phyloP scores from a whole-genome alignment of 2,888 invertebrate genomes.

The Epistrophe eligans region DNA sequence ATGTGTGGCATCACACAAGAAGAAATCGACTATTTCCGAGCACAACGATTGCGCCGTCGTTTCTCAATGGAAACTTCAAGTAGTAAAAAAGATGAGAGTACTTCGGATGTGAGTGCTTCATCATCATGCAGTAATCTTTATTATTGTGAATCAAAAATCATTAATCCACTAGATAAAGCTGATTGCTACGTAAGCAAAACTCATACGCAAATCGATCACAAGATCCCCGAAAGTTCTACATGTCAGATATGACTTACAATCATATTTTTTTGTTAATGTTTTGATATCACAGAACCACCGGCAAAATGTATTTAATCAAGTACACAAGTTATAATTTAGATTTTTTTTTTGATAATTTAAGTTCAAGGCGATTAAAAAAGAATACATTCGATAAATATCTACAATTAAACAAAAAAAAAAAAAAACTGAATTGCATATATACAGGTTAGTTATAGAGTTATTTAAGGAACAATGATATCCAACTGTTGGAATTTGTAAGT shows the following conservation, averaged over 20 bases:
- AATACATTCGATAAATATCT: not conserved
- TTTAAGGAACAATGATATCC: not conserved
- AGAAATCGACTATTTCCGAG: conserved; percentile 86
- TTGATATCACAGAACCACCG: conserved; percentile 70
- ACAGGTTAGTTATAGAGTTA: not conserved
- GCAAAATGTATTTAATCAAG: conserved; percentile 42
- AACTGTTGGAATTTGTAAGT: not conserved
- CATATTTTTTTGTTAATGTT: conserved; percentile 53
- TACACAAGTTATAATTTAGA: not conserved
- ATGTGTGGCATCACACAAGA: conserved; percentile 86
- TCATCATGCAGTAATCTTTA: conserved; percentile 86
- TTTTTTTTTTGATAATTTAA: not conserved
- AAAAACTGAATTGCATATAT: not conserved
- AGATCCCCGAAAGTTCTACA: conserved; percentile 90
- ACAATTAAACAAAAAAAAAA: not conserved
- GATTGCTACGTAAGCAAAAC: conserved; percentile 85
- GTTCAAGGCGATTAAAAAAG: conserved; percentile 2
- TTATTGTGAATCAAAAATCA: conserved; percentile 85
- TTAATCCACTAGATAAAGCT: conserved; percentile 85
- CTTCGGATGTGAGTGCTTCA: conserved; percentile 86
- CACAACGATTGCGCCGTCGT: conserved; percentile 83
- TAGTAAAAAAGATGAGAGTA: conserved; percentile 80
- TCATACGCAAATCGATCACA: conserved; percentile 86
- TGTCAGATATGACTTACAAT: conserved; percentile 87
- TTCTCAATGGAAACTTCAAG: conserved; percentile 81